Evolutionary conservation across 1,140 invertebrate genomes (phyloP), one percentile per base, ranked within the genome.

Genomic region (Zaprionus ornatus): DNA sequence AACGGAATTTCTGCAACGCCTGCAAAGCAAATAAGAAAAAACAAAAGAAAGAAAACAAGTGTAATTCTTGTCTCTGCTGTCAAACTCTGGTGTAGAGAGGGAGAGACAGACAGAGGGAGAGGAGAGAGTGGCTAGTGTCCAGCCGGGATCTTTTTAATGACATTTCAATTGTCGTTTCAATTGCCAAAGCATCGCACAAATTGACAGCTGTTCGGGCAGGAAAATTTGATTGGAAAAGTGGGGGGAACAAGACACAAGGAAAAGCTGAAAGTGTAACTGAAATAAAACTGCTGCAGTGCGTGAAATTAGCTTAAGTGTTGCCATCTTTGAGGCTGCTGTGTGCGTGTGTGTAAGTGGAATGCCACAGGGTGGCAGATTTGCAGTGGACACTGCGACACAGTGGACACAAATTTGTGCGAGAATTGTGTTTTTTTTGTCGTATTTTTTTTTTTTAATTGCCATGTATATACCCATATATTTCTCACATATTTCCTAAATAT

Each of bases 281-380:
- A 61, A 27, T 25, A 29, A 23, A 29, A 54, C 25, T 29, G 29
- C 55, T 66, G 57, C 52, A 86, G 79, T 82, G 82, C 85, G 85
- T 90, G 86, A 90, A 90, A 90, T 90, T 90, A 90, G 72, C 85
- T 85, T 90, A 90, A 90, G 85, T 90, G 86, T 55, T 60, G 27
- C 40, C 48, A 55, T 6, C 25, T 37, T 42, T 32, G 17, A 21
- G 15, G 9, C 54, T 45, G 21, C 9, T 21, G 4, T 29, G 19
- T 17, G 37, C 23, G 56, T 37, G 17, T 23, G 29, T 82, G 72
- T 82, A 60, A 54, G 25, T 68, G 80, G 45, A 75, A 23, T 12
- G 45, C 45, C 45, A 50, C 45, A 50, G 45, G 45, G 45, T 50
- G 45, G 50, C 32, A 37, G 19, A 50, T 66, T 57, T 59, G 71